Conservation (phyloP, 2,888 invertebrate genomes). For the Drosophila formosana region DNA sequence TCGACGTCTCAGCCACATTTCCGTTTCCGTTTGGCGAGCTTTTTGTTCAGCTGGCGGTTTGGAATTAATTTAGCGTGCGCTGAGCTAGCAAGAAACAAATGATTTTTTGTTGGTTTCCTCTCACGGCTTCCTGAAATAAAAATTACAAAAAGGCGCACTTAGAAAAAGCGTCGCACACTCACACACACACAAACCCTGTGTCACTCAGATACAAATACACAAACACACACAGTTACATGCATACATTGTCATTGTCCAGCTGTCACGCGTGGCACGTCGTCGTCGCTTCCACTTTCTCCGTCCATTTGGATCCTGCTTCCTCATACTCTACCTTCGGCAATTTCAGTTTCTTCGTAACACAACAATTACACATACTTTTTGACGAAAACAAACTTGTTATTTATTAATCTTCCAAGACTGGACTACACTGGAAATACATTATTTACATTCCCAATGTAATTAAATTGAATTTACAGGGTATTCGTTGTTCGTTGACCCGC, state of each 20-base stretch:
- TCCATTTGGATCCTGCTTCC: slow-evolving; percentile 42
- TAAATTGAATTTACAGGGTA: slow-evolving; percentile 1
- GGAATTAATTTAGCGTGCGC: slow-evolving; percentile 78
- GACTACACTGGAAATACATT: not conserved
- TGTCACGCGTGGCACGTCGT: slow-evolving; percentile 72
- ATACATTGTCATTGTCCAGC: slow-evolving; percentile 75
- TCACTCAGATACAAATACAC: slow-evolving; percentile 6
- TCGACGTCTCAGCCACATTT: slow-evolving; percentile 76
- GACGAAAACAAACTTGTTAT: not conserved
- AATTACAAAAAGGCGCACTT: slow-evolving; percentile 61
- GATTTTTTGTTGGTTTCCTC: slow-evolving; percentile 60
- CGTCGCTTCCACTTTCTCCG: slow-evolving; percentile 40
- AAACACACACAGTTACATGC: slow-evolving; percentile 15
- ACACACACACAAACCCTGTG: slow-evolving; percentile 26
- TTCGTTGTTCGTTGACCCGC: not conserved
- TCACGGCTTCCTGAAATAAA: slow-evolving; percentile 62
- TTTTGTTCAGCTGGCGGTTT: slow-evolving; percentile 71
- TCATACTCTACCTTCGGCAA: slow-evolving; percentile 13
- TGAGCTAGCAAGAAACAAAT: slow-evolving; percentile 78
- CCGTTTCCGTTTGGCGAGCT: slow-evolving; percentile 73
- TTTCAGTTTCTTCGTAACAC: not conserved
- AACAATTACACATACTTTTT: not conserved
- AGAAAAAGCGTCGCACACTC: slow-evolving; percentile 38
- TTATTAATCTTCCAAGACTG: not conserved
- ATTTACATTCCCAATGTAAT: not conserved